phyloP scores from a whole-genome alignment of 1,140 invertebrate genomes.

The Apis cerana region DNA sequence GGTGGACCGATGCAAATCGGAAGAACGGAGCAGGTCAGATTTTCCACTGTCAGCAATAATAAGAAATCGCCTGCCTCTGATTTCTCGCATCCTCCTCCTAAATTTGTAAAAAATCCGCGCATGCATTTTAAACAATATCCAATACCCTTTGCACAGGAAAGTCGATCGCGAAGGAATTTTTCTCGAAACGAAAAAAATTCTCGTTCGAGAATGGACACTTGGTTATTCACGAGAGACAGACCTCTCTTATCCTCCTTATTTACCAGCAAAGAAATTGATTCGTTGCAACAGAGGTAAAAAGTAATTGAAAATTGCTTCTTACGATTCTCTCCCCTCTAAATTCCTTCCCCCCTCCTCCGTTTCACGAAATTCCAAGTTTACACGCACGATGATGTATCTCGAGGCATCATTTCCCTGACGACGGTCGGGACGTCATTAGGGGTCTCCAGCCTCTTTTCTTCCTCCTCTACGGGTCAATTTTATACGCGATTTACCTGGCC shows the following conservation, averaged over 20 bases:
- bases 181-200: too few species aligned
- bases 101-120: background rate
- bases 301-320: too few species aligned
- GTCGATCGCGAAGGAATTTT: too few species aligned
- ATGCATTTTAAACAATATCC: background rate
- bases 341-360: background rate
- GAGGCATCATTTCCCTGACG: slow-evolving; percentile 37
- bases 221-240: too few species aligned
- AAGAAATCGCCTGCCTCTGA: slow-evolving; percentile 24
- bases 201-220: slow-evolving; percentile 1
- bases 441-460: slow-evolving; percentile 1
- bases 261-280: too few species aligned
- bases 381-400: slow-evolving; percentile 8
- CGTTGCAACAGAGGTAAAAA: background rate
- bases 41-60: slow-evolving; percentile 36
- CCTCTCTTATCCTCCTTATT: too few species aligned
- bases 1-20: slow-evolving; percentile 66
- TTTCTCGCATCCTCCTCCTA: background rate
- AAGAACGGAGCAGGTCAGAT: slow-evolving; percentile 39
- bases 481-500: slow-evolving; percentile 58
- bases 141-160: background rate
- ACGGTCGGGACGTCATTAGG: slow-evolving; percentile 42
- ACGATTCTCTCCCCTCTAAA: background rate
- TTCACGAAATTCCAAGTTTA: background rate
- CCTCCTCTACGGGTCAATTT: slow-evolving; percentile 41